phyloP scores from a whole-genome alignment of 2,797 vertebrate species.

The Psittacula derbiana region DNA sequence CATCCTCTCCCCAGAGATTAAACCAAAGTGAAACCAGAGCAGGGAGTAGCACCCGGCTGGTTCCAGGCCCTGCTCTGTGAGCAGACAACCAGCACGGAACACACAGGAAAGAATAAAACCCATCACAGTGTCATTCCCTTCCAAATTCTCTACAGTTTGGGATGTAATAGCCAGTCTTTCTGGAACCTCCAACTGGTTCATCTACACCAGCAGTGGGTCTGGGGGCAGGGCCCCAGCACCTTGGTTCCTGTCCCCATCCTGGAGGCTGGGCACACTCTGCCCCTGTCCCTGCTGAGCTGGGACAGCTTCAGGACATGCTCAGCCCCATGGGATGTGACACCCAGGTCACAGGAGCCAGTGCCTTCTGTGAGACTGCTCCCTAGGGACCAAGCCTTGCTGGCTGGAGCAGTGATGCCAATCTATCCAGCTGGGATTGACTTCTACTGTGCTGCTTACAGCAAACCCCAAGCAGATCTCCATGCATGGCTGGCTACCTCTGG shows the following conservation, averaged over 20 bases:
- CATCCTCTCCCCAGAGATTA: not conserved
- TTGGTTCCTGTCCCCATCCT: not conserved
- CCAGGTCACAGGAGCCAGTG: not conserved
- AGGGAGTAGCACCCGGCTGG: not conserved
- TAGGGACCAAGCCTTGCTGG: not conserved
- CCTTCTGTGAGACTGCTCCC: not conserved
- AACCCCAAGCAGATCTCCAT: not conserved
- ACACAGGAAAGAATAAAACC: not conserved
- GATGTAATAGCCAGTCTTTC: not conserved
- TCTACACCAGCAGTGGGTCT: not conserved
- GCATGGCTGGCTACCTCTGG: fast-evolving
- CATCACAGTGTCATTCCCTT: not conserved
- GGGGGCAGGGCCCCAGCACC: not conserved
- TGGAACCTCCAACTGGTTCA: not conserved
- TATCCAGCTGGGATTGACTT: not conserved
- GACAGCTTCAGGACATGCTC: not conserved
- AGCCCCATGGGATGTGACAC: not conserved
- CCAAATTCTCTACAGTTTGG: not conserved
- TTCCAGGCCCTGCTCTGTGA: not conserved
- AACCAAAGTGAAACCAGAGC: not conserved
- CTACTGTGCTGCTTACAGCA: not conserved
- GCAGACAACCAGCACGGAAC: fast-evolving
- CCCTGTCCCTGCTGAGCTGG: fast-evolving
- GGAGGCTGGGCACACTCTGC: not conserved
- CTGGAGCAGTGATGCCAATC: not conserved